phyloP scores from a whole-genome alignment of 2,888 invertebrate species.

The Melieria omissa region DNA sequence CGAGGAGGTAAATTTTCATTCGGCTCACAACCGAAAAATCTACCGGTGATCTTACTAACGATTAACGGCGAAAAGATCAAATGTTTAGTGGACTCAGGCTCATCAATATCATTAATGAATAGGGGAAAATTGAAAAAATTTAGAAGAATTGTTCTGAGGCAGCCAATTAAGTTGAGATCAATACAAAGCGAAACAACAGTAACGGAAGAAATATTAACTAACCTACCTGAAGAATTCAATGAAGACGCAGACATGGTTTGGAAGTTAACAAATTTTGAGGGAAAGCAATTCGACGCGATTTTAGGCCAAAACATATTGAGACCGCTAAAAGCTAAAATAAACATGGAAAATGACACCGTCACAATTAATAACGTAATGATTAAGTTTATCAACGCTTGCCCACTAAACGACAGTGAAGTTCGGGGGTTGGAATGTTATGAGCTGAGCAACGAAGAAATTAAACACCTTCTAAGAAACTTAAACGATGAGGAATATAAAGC shows the following conservation, averaged over 20 bases:
- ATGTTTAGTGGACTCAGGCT: too few relatives aligned
- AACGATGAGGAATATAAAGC: too few relatives aligned
- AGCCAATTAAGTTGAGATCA: too few relatives aligned
- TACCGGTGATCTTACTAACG: too few relatives aligned
- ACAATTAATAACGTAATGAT: conserved; percentile 17
- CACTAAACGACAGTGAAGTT: conserved; percentile 1
- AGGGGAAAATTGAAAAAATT: too few relatives aligned
- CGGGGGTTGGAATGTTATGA: conserved; percentile 3
- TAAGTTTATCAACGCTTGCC: background rate
- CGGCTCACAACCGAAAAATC: too few relatives aligned
- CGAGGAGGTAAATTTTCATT: too few relatives aligned
- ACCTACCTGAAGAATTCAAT: conserved; percentile 27
- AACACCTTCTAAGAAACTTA: too few relatives aligned
- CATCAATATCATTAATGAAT: too few relatives aligned
- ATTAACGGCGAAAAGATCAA: too few relatives aligned
- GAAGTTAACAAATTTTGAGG: conserved; percentile 24
- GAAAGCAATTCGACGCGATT: conserved; percentile 13
- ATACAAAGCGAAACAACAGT: too few relatives aligned
- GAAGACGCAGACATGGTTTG: conserved; percentile 12
- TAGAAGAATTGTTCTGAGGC: too few relatives aligned
- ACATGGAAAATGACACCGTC: conserved; percentile 16
- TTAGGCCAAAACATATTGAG: conserved; percentile 13
- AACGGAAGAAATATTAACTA: conserved; percentile 9
- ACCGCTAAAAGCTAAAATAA: conserved; percentile 13
- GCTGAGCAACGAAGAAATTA: background rate